Conservation (phyloP, 2,888 invertebrate genomes). For the Drosophila incognita region DNA sequence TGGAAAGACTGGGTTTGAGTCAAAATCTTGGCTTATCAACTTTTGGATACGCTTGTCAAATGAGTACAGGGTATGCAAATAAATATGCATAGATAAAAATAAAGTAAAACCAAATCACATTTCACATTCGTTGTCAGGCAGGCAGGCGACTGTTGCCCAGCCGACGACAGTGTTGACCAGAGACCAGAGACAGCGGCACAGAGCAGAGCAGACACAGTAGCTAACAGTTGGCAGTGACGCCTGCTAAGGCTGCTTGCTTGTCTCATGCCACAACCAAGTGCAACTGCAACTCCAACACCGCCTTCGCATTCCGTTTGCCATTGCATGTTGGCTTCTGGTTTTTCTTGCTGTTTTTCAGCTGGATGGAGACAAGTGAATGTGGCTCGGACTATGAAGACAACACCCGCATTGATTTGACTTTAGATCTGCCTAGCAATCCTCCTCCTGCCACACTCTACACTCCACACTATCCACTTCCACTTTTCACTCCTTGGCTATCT, state of each 20-base stretch:
- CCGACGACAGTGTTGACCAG: constrained; percentile 36
- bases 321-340: constrained; percentile 66
- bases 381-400: constrained; percentile 54
- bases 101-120: constrained; percentile 37
- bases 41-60: accelerated
- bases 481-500: not conserved
- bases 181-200: constrained; percentile 12
- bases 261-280: not conserved
- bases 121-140: constrained; percentile 44
- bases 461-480: not conserved
- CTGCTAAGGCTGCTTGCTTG: not conserved
- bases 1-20: not conserved
- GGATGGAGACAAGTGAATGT: constrained; percentile 71
- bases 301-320: constrained; percentile 47
- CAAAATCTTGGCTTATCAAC: not conserved
- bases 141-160: constrained; percentile 7
- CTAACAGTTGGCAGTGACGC: constrained; percentile 31
- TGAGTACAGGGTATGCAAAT: constrained; percentile 2
- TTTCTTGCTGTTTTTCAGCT: constrained; percentile 28
- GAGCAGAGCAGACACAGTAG: constrained; percentile 18
- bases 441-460: not conserved
- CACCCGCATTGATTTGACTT: constrained; percentile 75
- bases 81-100: constrained; percentile 6
- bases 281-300: constrained; percentile 39
- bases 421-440: constrained; percentile 1